Conservation (phyloP, 2,113 vertebrate genomes). For the Pyrgilauda ruficollis region DNA sequence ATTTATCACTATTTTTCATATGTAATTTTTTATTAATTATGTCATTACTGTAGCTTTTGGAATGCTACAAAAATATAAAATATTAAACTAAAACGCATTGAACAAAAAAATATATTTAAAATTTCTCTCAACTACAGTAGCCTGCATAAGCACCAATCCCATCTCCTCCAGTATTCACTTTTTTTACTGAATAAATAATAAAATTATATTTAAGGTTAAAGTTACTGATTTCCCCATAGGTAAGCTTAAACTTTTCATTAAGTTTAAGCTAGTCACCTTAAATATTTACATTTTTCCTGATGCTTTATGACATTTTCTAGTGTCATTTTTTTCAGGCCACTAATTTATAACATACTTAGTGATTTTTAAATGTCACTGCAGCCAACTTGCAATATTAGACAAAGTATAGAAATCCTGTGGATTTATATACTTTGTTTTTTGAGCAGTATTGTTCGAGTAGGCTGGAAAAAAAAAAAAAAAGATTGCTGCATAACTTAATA, state of each 20-base stretch:
- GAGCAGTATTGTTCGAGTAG: background rate
- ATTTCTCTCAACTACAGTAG: background rate
- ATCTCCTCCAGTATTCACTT: background rate
- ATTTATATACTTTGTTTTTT: background rate
- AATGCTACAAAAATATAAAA: background rate
- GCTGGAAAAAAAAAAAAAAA: background rate
- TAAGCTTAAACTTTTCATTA: conserved; percentile 45
- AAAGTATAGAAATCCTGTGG: background rate
- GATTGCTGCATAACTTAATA: background rate
- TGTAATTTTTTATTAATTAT: background rate
- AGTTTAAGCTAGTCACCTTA: conserved; percentile 32
- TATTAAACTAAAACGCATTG: background rate
- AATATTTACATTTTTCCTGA: conserved; percentile 55
- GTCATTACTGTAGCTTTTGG: background rate
- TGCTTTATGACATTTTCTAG: conserved; percentile 27
- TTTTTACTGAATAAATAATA: conserved; percentile 26
- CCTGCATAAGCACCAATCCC: background rate
- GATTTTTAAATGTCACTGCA: conserved; percentile 43
- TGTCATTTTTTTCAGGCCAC: background rate
- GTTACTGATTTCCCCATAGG: conserved; percentile 23
- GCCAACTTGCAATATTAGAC: background rate
- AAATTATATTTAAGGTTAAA: conserved; percentile 36
- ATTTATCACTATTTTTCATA: background rate
- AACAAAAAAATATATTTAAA: background rate
- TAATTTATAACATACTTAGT: conserved; percentile 33